Conservation (phyloP, 2,888 invertebrate species). For the Drosophila merina region DNA sequence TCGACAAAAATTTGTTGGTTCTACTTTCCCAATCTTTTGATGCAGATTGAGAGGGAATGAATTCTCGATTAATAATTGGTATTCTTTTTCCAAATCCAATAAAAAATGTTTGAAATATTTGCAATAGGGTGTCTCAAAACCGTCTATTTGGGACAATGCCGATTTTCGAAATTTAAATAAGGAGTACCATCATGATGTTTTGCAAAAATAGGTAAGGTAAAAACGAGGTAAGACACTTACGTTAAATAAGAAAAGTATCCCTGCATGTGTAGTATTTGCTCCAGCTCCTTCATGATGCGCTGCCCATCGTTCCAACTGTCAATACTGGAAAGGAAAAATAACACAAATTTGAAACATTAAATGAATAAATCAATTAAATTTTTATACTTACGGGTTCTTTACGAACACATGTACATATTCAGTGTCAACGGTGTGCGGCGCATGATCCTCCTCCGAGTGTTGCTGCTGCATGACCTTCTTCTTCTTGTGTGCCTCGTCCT, state of each 20-base stretch:
- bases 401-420: slow-evolving; percentile 92
- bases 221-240: slow-evolving; percentile 49
- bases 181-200: too few relatives aligned
- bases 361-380: not conserved
- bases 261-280: slow-evolving; percentile 87
- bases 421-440: slow-evolving; percentile 88
- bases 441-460: slow-evolving; percentile 85
- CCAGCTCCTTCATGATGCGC: slow-evolving; percentile 88
- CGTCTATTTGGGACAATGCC: too few relatives aligned
- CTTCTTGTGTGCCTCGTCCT: slow-evolving; percentile 79
- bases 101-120: too few relatives aligned
- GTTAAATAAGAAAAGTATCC: slow-evolving; percentile 83
- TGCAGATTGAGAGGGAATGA: too few relatives aligned
- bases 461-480: slow-evolving; percentile 82
- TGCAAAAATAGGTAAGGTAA: too few relatives aligned
- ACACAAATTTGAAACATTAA: not conserved
- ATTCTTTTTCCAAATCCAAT: too few relatives aligned
- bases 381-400: slow-evolving; percentile 87
- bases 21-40: too few relatives aligned
- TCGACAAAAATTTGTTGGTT: too few relatives aligned
- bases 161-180: too few relatives aligned
- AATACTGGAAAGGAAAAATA: slow-evolving; percentile 82
- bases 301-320: slow-evolving; percentile 90
- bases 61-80: too few relatives aligned
- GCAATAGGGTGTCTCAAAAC: too few relatives aligned